A percentile compares a stretch with the other conserved stretches of the same genome.
These are phyloP conservation scores for Ethmia dodecea DNA, from an alignment of 2,888 invertebrate genomes.

Conservation along the genomic window DNA sequence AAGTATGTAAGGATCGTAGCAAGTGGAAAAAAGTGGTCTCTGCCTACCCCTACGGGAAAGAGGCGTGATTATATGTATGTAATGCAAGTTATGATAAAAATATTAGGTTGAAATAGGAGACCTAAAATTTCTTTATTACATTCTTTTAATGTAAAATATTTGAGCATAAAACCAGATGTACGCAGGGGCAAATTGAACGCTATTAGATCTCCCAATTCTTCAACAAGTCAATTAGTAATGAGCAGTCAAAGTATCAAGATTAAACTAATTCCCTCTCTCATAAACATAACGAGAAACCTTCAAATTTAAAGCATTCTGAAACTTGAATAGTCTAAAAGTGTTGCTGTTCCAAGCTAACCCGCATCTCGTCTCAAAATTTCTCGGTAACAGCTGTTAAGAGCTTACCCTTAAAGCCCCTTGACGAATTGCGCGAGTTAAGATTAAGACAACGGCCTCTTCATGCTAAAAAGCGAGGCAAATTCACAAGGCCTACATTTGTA, in stretches of 20 bases:
- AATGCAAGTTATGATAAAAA: too few species aligned
- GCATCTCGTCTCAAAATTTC: not conserved
- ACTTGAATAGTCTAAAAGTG: not conserved
- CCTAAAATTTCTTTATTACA: too few species aligned
- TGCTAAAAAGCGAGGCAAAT: constrained; percentile 19
- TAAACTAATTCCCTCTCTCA: constrained; percentile 1
- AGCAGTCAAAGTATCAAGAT: constrained; percentile 1
- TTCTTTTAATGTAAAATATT: too few species aligned
- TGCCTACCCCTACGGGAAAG: too few species aligned
- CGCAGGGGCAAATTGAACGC: too few species aligned
- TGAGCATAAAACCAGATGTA: too few species aligned
- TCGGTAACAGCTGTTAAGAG: constrained; percentile 1
- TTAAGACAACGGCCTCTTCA: constrained; percentile 39
- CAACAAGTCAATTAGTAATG: not conserved
- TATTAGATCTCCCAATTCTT: too few species aligned
- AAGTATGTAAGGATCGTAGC: too few species aligned
- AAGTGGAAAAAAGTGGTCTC: too few species aligned
- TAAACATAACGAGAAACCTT: not conserved
- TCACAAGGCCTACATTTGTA: constrained; percentile 7
- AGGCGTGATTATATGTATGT: too few species aligned
- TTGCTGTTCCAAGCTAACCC: not conserved
- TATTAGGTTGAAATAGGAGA: too few species aligned
- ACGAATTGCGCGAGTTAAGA: constrained; percentile 43
- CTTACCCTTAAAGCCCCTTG: constrained; percentile 36
- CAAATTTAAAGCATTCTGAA: not conserved